Base-by-base conservation (phyloP, 2,113 vertebrate genomes). In the Synchiropus splendidus region DNA sequence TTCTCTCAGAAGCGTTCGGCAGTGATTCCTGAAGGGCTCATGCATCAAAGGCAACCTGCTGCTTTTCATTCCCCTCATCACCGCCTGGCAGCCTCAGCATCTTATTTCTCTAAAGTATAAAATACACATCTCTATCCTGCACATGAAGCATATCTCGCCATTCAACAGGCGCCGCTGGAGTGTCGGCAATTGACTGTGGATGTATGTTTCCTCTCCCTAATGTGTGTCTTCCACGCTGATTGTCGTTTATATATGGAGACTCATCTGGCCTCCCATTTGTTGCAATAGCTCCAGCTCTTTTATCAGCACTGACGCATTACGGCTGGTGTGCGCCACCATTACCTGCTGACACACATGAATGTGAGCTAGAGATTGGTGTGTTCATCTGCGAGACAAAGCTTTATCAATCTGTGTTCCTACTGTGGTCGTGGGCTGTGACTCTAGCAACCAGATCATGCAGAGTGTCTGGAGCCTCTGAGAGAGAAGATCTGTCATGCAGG, bases 31-130 rank as follows among this genome's bases (percentile, higher is more conserved):
- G 61, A 70, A 12, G 54, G 41, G 52, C 47, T 58, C 52, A 36
- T 72, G 64, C 42, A 67, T 74, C 70, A 77, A 65, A 39, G 36
- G 45, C 38, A 33, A 64, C 53, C 52, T 9, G 39, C 51, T 56
- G 65, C 55, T 59, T 66, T 61, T 52, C 50, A 39, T 37, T 55
- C 16, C 16, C 43, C 41, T 64, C 51, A 46, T 60, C 51, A 6
- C 36, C 9, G 4, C 38, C 14, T 35, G 51, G 57, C 60, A 48
- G 62, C 16, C 58, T 47, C 63, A 16, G 17, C 45, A 12, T 57
- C 54, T 54, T 34, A 45, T 51, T 60, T 16, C 45, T 32, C 36
- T 54, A 13, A 65, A 57, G 35, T 42, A 12, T 57, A 49, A 56
- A 51, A 53, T 35, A 50, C 38, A 48, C 52, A 43, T 53, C 16